Evolutionary conservation across 2,888 invertebrate genomes (phyloP).

Genomic region (Xanthia icteritia): DNA sequence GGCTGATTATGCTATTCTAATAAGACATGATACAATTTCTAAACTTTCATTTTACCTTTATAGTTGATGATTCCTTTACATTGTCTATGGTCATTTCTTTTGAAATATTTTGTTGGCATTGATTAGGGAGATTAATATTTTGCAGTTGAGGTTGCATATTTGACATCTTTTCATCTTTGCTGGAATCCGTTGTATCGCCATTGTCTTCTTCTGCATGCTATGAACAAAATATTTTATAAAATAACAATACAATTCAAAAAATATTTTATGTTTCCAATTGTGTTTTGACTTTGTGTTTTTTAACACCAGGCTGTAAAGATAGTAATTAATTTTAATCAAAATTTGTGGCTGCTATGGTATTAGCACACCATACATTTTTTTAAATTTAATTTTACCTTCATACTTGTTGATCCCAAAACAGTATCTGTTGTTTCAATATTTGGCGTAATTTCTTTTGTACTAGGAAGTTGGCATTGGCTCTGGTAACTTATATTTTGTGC

Average conservation of each 20-base stretch:
- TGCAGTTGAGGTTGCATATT: background rate
- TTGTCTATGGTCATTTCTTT: background rate
- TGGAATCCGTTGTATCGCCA: background rate
- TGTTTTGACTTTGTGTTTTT: too few relatives aligned
- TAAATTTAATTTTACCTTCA: background rate
- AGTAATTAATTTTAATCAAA: too few relatives aligned
- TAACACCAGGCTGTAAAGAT: too few relatives aligned
- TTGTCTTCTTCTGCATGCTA: background rate
- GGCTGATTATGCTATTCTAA: too few relatives aligned
- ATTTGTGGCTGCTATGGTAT: too few relatives aligned
- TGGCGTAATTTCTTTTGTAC: background rate
- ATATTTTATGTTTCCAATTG: too few relatives aligned
- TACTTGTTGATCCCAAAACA: background rate
- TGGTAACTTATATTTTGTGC: background rate
- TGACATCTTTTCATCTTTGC: background rate
- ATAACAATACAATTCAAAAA: too few relatives aligned
- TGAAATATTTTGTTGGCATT: background rate
- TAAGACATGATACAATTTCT: background rate
- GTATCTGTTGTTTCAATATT: background rate
- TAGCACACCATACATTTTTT: background rate
- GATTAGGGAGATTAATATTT: background rate
- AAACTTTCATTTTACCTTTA: constrained; percentile 1
- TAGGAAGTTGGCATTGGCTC: background rate
- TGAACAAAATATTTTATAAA: too few relatives aligned
- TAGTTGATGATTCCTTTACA: background rate